Evolutionary conservation across 37 sponge, comb jelly and placozoan species (phyloP), one percentile per base, ranked within the genome.

Genomic region (Spongilla lacustris): DNA sequence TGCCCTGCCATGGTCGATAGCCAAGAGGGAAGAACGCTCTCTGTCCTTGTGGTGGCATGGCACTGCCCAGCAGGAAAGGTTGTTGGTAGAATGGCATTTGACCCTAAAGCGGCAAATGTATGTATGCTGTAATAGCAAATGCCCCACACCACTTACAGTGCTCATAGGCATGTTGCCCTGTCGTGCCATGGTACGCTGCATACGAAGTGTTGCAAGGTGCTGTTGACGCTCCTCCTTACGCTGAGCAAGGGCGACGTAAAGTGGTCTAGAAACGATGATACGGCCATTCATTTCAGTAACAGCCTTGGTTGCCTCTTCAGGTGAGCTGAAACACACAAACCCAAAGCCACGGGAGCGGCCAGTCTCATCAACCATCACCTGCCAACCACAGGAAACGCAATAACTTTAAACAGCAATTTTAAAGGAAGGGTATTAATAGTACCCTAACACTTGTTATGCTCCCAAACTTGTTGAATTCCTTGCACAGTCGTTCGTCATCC

Each of bases 221-320:
- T 96, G 96, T 69, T 91, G 92, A 33, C 99, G 90, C 88, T 97
- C 99, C 86, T 98, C 99, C 90, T 92, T 96, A 41, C 99, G 89
- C 83, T 97, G 99, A n/a, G 97, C 97, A 30, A 99, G 88, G n/a
- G 99, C 99, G 25, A 99, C 97, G 83, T 95, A 99, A 77, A 99
- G 94, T 25, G 99, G 99, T 71, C 97, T 99, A 26, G 95, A 89
- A 58, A 97, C 93, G 27, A 99, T 93, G 73, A 97, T 99, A 24
- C 96, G 89, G 0, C 99, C 99, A 75, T 99, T 95, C 97, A 99
- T 95, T 89, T 99, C 99, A 17, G 97, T 99, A 27, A 99, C 97
- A 69, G 99, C 99, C 80, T 99, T 99, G 9, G 99, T 97, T 29
- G 99, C 99, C 82, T 99, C 99, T 74, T 99, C 99, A 21, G 99